Conservation (phyloP, 2,888 invertebrate genomes). For the Macropis europaea region DNA sequence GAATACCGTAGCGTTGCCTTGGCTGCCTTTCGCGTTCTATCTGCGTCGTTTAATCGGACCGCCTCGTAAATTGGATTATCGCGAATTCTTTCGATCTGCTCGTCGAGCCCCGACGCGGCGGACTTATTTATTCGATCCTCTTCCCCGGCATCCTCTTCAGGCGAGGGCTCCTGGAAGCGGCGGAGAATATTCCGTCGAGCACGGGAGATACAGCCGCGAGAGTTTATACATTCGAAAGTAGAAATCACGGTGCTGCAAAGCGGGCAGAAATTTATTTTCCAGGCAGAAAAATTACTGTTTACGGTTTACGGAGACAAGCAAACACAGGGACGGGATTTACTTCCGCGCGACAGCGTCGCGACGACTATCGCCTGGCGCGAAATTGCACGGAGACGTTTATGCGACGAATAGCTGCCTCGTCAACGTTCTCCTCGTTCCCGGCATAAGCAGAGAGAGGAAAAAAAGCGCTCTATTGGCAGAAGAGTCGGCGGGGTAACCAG, state of each 20-base stretch:
- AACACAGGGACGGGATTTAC: slow-evolving; percentile 60
- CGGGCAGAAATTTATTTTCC: slow-evolving; percentile 26
- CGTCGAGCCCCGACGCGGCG: slow-evolving; percentile 5
- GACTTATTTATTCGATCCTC: no score
- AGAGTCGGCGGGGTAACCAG: slow-evolving; percentile 30
- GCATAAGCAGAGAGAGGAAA: slow-evolving; percentile 17
- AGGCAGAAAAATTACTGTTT: slow-evolving; percentile 63
- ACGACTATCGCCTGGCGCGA: slow-evolving; percentile 34
- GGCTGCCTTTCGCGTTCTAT: slow-evolving; percentile 30
- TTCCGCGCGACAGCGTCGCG: slow-evolving; percentile 51
- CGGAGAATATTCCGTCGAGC: neutral
- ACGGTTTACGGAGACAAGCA: slow-evolving; percentile 57
- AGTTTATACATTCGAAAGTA: neutral
- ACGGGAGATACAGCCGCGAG: neutral
- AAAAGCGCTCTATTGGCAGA: slow-evolving; percentile 26
- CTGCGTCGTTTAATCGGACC: slow-evolving; percentile 50
- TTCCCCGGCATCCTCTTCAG: neutral
- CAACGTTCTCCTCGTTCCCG: slow-evolving; percentile 37
- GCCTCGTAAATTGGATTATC: slow-evolving; percentile 49
- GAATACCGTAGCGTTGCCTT: slow-evolving; percentile 50
- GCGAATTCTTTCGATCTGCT: slow-evolving; percentile 37
- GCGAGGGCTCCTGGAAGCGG: neutral
- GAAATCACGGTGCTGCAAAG: neutral
- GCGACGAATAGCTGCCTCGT: slow-evolving; percentile 57
- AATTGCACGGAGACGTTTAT: slow-evolving; percentile 68